A percentile compares a stretch with the other conserved stretches of the same genome.
phyloP scores from a whole-genome alignment of 2,113 vertebrate species.

The Salvelinus namaycush region DNA sequence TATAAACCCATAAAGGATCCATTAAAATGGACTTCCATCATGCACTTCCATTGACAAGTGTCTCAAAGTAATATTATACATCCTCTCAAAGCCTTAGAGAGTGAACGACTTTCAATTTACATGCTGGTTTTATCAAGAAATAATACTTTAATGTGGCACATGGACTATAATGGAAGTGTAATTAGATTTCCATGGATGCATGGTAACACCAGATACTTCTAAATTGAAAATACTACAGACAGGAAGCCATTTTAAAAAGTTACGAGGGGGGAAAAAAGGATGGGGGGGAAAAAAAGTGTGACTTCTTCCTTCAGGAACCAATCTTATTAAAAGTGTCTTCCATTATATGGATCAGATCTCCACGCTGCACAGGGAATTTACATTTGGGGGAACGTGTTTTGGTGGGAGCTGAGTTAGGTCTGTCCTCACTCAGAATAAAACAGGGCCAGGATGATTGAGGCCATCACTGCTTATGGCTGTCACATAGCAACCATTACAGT shows the following conservation, averaged over 20 bases:
- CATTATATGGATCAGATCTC: not conserved
- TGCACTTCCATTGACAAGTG: no score
- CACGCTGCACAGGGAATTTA: not conserved
- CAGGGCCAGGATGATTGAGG: not conserved
- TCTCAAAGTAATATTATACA: not conserved
- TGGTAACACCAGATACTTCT: not conserved
- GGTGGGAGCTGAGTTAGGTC: not conserved
- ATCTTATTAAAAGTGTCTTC: not conserved
- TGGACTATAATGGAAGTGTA: not conserved
- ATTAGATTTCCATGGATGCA: not conserved
- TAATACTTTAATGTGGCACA: not conserved
- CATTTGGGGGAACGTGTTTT: not conserved
- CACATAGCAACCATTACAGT: no score
- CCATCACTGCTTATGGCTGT: not conserved
- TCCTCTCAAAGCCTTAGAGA: not conserved
- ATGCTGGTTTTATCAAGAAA: not conserved
- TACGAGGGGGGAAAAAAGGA: not conserved
- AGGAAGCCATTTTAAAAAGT: not conserved
- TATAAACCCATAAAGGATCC: not conserved
- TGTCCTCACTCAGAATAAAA: not conserved
- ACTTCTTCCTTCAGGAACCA: not conserved
- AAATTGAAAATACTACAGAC: not conserved
- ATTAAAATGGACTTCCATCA: not conserved
- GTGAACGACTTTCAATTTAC: not conserved
- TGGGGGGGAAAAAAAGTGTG: not conserved